These are phyloP conservation scores for Haliaeetus albicilla DNA, from an alignment of 2,797 vertebrate species.

Conservation along the genomic window DNA sequence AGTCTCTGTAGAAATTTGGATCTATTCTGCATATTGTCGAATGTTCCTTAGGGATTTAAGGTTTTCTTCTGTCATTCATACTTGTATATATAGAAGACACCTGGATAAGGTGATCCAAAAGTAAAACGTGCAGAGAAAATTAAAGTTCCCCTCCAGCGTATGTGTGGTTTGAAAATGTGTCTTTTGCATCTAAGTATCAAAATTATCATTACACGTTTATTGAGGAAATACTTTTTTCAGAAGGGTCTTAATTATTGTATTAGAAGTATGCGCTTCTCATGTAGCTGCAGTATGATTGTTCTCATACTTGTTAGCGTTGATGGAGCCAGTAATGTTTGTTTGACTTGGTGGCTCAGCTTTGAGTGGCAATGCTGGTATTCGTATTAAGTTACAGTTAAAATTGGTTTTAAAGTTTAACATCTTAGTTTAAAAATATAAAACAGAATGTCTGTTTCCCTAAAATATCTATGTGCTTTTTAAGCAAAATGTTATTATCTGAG, in stretches of 20 bases:
- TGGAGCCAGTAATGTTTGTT: background rate
- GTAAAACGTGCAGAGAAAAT: background rate
- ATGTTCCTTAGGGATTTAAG: background rate
- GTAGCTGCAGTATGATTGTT: background rate
- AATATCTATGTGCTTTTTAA: background rate
- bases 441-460: background rate
- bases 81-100: background rate
- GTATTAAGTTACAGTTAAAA: background rate
- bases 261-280: background rate
- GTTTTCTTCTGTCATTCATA: background rate
- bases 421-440: background rate
- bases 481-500: background rate
- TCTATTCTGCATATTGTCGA: background rate
- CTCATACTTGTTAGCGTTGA: background rate
- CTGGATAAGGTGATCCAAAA: background rate
- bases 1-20: background rate
- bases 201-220: background rate
- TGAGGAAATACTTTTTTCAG: background rate
- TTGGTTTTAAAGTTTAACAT: background rate
- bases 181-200: background rate
- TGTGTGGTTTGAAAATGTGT: background rate
- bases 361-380: background rate
- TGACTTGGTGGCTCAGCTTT: background rate
- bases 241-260: background rate
- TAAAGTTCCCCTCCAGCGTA: background rate